Evolutionary conservation across 2,113 vertebrate genomes (phyloP).

Genomic region (human): DNA sequence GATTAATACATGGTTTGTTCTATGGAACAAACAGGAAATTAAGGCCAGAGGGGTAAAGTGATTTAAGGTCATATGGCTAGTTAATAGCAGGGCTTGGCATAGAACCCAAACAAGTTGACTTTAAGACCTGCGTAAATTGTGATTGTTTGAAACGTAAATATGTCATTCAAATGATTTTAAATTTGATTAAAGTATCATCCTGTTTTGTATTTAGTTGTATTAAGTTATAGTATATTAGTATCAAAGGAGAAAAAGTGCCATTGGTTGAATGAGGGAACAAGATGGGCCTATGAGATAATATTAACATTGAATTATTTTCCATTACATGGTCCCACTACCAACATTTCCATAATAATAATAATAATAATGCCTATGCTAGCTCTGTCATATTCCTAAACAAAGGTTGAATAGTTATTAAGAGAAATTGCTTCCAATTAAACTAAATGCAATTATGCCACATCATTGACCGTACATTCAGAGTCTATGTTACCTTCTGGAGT

Average conservation of each 20-base stretch:
- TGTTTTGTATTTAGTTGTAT: conserved; percentile 8
- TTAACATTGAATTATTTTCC: neutral
- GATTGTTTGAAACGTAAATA: neutral
- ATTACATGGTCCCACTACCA: neutral
- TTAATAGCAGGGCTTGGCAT: neutral
- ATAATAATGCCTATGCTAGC: neutral
- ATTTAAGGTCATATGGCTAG: neutral
- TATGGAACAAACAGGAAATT: neutral
- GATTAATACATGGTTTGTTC: neutral
- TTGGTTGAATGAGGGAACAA: neutral
- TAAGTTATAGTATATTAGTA: neutral
- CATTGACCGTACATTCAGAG: neutral
- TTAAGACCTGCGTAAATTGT: neutral
- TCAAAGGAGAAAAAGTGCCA: neutral
- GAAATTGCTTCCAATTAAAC: neutral
- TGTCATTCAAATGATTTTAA: neutral
- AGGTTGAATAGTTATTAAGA: neutral
- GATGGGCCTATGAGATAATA: neutral
- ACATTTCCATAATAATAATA: conserved; percentile 24
- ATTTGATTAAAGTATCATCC: neutral
- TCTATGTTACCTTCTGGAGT: neutral
- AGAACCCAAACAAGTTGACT: neutral
- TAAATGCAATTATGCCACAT: neutral
- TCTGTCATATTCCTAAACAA: neutral
- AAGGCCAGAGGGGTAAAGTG: neutral